Evolutionary conservation across 2,888 invertebrate species (phyloP).

Genomic region (Perizoma affinitatum): DNA sequence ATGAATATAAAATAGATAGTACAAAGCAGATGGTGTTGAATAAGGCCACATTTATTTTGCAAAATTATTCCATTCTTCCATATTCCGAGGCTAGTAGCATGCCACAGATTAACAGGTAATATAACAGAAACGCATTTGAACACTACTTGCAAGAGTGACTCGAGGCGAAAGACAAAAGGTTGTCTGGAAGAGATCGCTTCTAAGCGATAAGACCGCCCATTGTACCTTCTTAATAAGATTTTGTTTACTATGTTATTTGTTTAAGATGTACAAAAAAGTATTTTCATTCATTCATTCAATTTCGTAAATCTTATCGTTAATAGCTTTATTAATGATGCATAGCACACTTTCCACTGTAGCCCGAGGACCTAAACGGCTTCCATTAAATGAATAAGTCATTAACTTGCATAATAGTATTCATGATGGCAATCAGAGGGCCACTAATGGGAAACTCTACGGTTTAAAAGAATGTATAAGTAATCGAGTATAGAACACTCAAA

Average conservation of each 20-base stretch:
- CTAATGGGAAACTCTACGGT: constrained; percentile 1
- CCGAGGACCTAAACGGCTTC: constrained; percentile 9
- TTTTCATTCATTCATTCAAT: no score
- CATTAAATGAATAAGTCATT: constrained; percentile 27
- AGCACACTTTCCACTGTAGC: constrained; percentile 8
- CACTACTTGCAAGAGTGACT: neutral
- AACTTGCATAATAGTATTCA: constrained; percentile 18
- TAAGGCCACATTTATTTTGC: constrained; percentile 7
- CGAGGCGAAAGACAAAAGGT: constrained; percentile 2
- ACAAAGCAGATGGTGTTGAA: neutral
- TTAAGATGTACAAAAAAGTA: no score
- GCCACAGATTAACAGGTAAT: constrained; percentile 15
- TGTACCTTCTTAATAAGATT: no score
- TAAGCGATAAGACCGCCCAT: no score
- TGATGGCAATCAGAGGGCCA: constrained; percentile 19
- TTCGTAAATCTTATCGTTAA: neutral
- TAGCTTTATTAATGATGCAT: constrained; percentile 15
- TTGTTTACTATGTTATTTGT: no score
- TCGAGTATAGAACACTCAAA: neutral
- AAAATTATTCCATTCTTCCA: constrained; percentile 10
- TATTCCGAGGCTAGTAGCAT: constrained; percentile 2
- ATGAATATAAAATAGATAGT: constrained; percentile 4
- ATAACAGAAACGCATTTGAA: constrained; percentile 1
- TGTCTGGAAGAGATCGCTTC: no score
- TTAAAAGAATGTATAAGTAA: constrained; percentile 3